Conservation (phyloP, 2,797 vertebrate genomes). For the Pangasius krempfi region DNA sequence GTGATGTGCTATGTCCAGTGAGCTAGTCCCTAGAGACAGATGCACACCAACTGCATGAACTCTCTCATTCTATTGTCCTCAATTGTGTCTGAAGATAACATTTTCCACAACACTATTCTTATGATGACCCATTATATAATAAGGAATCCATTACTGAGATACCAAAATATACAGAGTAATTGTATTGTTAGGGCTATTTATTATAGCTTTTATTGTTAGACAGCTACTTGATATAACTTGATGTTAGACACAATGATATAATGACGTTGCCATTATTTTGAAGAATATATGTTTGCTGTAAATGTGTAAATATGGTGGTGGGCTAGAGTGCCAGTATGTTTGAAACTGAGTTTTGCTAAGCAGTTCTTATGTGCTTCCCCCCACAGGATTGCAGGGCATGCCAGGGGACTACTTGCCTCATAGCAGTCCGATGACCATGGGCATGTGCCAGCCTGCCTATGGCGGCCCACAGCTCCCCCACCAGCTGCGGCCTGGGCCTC, state of each 20-base stretch:
- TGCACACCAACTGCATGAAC: neutral
- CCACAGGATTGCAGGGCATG: slow-evolving; percentile 88
- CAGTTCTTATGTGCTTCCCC: slow-evolving; percentile 44
- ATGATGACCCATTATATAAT: neutral
- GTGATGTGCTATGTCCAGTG: slow-evolving; percentile 39
- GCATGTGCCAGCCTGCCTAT: slow-evolving; percentile 85
- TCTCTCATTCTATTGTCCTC: neutral
- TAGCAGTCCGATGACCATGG: slow-evolving; percentile 86
- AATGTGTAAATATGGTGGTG: neutral
- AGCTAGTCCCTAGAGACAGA: neutral
- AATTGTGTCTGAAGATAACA: neutral
- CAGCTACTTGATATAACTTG: neutral
- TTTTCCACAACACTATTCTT: neutral
- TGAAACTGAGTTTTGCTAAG: slow-evolving; percentile 37
- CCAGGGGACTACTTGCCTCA: slow-evolving; percentile 90
- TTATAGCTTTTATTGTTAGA: slow-evolving; percentile 5
- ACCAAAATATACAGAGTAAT: neutral
- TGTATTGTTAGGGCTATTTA: neutral
- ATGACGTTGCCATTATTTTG: neutral
- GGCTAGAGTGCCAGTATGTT: neutral
- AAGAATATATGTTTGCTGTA: neutral
- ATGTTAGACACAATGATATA: neutral
- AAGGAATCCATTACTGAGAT: neutral
- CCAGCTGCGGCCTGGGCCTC: slow-evolving; percentile 83
- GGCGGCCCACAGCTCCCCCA: slow-evolving; percentile 83